Percentiles rank a stretch among this genome's conserved stretches.
phyloP scores from a whole-genome alignment of 1,140 invertebrate species.

The Phymorhynchus buccinoides region DNA sequence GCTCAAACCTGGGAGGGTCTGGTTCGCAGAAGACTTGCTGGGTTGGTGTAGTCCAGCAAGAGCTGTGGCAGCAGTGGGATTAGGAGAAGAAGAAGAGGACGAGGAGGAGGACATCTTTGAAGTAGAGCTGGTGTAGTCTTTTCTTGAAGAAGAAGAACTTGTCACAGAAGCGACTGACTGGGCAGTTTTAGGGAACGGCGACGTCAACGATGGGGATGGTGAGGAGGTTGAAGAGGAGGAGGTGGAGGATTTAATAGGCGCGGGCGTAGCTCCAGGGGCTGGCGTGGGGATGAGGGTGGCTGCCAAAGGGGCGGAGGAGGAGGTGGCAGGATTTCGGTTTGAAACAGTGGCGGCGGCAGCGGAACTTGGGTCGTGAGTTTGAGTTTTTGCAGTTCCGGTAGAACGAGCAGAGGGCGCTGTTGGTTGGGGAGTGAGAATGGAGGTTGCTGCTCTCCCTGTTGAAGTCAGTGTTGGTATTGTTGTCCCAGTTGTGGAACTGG shows the following conservation, averaged over 20 bases:
- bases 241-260: constrained; percentile 30
- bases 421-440: background rate
- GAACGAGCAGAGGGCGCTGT: too few species aligned
- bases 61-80: background rate
- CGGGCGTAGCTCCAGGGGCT: background rate
- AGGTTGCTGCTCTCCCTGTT: background rate
- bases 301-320: constrained; percentile 27
- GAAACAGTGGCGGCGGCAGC: too few species aligned
- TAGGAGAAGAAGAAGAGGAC: too few species aligned
- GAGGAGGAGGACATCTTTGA: background rate
- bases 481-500: constrained; percentile 30
- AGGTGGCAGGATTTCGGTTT: constrained; percentile 21
- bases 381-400: too few species aligned
- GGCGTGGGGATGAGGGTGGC: constrained; percentile 27
- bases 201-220: constrained; percentile 28
- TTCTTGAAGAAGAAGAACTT: too few species aligned
- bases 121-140: constrained; percentile 25
- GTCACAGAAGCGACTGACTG: too few species aligned
- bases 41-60: background rate
- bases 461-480: background rate
- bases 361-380: too few species aligned
- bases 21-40: too few species aligned
- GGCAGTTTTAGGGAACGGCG: constrained; percentile 11
- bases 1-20: too few species aligned
- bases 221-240: constrained; percentile 28